phyloP scores from a whole-genome alignment of 1,140 invertebrate species.

The Euwallacea fornicatus region DNA sequence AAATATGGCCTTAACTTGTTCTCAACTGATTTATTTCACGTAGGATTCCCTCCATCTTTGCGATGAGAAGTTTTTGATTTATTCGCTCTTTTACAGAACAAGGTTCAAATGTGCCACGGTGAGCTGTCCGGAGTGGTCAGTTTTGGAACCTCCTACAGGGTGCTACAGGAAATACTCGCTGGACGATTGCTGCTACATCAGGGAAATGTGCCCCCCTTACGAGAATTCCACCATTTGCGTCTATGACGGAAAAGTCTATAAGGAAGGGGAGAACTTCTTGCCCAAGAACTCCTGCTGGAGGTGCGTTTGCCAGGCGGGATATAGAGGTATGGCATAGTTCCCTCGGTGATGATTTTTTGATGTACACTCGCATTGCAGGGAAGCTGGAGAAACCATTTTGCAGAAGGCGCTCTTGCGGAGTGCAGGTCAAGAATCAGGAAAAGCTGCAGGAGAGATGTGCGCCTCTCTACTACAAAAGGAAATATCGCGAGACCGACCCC shows the following conservation, averaged over 20 bases:
- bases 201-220: constrained; percentile 40
- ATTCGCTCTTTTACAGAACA: constrained; percentile 22
- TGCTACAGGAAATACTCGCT: constrained; percentile 41
- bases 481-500: constrained; percentile 32
- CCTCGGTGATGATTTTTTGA: neutral
- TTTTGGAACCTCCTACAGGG: constrained; percentile 20
- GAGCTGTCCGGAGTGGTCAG: constrained; percentile 39
- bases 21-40: constrained; percentile 26
- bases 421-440: constrained; percentile 33
- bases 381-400: constrained; percentile 38
- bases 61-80: constrained; percentile 22
- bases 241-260: constrained; percentile 37
- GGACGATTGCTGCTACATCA: constrained; percentile 37
- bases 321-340: constrained; percentile 25
- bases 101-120: constrained; percentile 38
- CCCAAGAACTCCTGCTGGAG: constrained; percentile 36
- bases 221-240: constrained; percentile 36
- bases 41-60: constrained; percentile 1
- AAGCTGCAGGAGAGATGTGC: constrained; percentile 36
- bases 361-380: constrained; percentile 11
- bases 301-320: constrained; percentile 36
- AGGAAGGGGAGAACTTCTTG: constrained; percentile 37
- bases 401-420: constrained; percentile 30
- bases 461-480: constrained; percentile 36
- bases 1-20: constrained; percentile 25